Conservation (phyloP, 2,888 invertebrate species). For the Xylota sylvarum region DNA sequence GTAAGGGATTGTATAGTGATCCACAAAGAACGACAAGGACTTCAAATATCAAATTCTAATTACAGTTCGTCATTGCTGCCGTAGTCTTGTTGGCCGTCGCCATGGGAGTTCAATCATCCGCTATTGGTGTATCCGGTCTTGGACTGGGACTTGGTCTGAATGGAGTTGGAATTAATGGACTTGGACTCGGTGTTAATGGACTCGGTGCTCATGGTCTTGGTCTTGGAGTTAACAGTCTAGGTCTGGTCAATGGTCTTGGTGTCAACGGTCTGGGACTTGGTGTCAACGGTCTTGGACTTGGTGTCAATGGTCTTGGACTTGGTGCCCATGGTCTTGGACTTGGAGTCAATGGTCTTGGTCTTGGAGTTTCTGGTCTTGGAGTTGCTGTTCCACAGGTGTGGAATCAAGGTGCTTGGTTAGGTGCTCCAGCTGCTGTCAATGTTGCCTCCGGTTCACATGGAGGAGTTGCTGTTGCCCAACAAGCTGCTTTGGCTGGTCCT, state of each 20-base stretch:
- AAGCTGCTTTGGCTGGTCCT: conserved; percentile 79
- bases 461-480: conserved; percentile 79
- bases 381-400: conserved; percentile 40
- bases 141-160: conserved; percentile 15
- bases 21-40: neutral
- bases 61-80: conserved; percentile 80
- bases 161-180: conserved; percentile 3
- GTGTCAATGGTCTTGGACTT: conserved; percentile 75
- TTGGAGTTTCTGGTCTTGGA: conserved; percentile 9
- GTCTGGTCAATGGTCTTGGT: conserved; percentile 20
- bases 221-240: conserved; percentile 21
- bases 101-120: conserved; percentile 82
- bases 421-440: conserved; percentile 56
- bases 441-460: conserved; percentile 77
- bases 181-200: conserved; percentile 26
- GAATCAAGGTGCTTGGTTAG: conserved; percentile 66
- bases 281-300: conserved; percentile 78
- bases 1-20: conserved; percentile 25
- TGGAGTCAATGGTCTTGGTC: conserved; percentile 52
- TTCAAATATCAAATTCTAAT: neutral
- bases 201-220: conserved; percentile 1
- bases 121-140: conserved; percentile 76
- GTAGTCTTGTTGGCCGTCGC: conserved; percentile 82
- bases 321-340: conserved; percentile 54
- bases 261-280: conserved; percentile 37